A percentile compares a stretch with the other conserved stretches of the same genome.
phyloP scores from a whole-genome alignment of 2,113 vertebrate species.

The Bujurquina vittata region DNA sequence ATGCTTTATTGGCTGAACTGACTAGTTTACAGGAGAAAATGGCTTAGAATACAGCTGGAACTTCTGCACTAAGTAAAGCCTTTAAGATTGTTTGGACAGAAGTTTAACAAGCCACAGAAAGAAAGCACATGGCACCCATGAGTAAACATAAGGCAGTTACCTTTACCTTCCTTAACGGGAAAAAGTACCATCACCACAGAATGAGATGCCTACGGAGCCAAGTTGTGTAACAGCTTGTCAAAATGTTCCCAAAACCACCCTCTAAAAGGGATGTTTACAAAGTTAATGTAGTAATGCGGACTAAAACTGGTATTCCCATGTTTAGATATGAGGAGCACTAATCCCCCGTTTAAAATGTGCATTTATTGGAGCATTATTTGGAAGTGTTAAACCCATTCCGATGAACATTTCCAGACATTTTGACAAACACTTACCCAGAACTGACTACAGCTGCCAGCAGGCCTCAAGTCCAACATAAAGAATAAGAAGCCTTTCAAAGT shows the following conservation, averaged over 20 bases:
- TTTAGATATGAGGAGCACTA: neutral
- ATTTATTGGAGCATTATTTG: neutral
- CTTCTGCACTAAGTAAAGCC: neutral
- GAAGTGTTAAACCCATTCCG: neutral
- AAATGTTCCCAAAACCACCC: neutral
- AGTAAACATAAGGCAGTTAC: constrained; percentile 52
- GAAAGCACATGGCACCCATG: constrained; percentile 36
- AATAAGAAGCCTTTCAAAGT: constrained; percentile 11
- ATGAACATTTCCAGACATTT: neutral
- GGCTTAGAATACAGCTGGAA: constrained; percentile 12
- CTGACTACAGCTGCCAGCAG: neutral
- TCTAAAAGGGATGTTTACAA: neutral
- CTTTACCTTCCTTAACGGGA: neutral
- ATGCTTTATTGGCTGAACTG: constrained; percentile 48
- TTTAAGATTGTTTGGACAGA: neutral
- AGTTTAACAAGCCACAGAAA: constrained; percentile 15
- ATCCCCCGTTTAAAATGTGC: neutral
- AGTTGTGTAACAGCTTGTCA: neutral
- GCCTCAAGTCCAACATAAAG: neutral
- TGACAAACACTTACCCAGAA: neutral
- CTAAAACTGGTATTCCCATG: neutral
- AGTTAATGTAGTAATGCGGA: neutral
- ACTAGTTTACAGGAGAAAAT: neutral
- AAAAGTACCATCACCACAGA: neutral
- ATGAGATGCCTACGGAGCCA: neutral